Evolutionary conservation across 2,888 invertebrate genomes (phyloP), one percentile per base, ranked within the genome.

Genomic region (Caenorhabditis panamensis): DNA sequence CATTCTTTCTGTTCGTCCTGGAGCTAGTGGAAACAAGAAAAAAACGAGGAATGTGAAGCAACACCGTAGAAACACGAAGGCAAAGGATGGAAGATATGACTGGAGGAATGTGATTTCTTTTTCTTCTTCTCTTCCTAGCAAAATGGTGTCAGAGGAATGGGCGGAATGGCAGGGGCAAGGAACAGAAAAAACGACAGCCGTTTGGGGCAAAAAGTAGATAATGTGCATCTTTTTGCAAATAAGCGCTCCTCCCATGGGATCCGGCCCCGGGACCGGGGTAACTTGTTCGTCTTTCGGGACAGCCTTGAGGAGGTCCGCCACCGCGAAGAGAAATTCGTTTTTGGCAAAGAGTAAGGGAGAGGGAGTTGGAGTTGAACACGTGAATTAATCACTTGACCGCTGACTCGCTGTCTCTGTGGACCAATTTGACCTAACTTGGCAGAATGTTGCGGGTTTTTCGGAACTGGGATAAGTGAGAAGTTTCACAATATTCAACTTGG

Each of bases 151-250:
- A 47, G 54, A 56, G 26, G 44, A 62, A 44, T 44, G 24, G 31
- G 37, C n/a, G 71, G 67, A 78, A 66, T 78, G 72, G 64, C 44
- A n/a, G 26, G 68, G 56, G 49, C 41, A 61, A 28, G 62, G 64
- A 64, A 66, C 53, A 71, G 63, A 63, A 24, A 59, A 61, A 71
- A n/a, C 26, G 26, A 9, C 31, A 9, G 31, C 31, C 26, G 56
- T 64, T 59, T 49, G 24, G 61, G 51, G 58, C 67, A 72, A 79
- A 79, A 79, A 68, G 72, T 79, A 79, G 79, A 79, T 79, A 79
- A 79, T 79, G 72, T 51, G 72, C 79, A 72, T 71, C 71, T 78
- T 69, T 72, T 71, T 78, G 56, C 79, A 72, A 79, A 79, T 79
- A 79, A 79, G 67, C 67, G 79, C 36, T 22, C 58, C 4, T 72